Evolutionary conservation across 2,113 vertebrate species (phyloP).

Genomic region (Riparia riparia): DNA sequence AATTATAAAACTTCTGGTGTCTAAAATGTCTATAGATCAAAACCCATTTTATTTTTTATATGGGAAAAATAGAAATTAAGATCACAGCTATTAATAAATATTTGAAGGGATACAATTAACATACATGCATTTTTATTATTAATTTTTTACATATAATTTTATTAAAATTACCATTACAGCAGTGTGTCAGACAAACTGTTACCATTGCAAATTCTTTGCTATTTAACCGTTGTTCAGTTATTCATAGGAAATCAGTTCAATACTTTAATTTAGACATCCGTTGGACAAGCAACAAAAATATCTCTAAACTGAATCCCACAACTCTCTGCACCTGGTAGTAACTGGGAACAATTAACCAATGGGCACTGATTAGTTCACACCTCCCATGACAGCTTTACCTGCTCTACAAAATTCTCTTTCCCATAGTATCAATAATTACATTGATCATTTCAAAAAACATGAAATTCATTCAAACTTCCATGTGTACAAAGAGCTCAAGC

Average conservation of each 20-base stretch:
- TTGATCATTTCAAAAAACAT: neutral
- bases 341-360: neutral
- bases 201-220: neutral
- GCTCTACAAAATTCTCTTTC: neutral
- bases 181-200: neutral
- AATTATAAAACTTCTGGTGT: neutral
- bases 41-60: neutral
- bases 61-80: neutral
- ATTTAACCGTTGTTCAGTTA: neutral
- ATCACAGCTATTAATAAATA: neutral
- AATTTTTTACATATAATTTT: neutral
- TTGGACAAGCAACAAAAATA: neutral
- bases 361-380: neutral
- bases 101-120: neutral
- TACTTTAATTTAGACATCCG: neutral
- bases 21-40: neutral
- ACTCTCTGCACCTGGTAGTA: neutral
- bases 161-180: neutral
- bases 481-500: neutral
- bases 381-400: neutral
- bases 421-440: neutral
- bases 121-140: neutral
- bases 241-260: neutral
- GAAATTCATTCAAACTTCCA: neutral
- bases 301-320: neutral